phyloP scores from a whole-genome alignment of 2,113 vertebrate species.

The Brachionichthys hirsutus region DNA sequence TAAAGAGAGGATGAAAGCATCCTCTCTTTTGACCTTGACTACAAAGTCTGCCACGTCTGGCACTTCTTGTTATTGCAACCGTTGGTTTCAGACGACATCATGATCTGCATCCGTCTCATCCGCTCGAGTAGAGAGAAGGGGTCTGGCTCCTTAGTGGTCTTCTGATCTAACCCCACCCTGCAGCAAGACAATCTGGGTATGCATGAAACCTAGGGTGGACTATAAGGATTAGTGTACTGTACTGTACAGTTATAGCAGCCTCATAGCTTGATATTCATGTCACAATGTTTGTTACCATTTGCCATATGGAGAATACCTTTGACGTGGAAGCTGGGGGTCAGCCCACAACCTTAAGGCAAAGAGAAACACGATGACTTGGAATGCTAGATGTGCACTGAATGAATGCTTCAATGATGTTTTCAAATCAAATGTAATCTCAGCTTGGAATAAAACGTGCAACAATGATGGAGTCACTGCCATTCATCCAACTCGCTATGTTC shows the following conservation, averaged over 20 bases:
- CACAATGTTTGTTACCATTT: constrained; percentile 28
- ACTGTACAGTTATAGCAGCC: constrained; percentile 39
- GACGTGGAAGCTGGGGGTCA: constrained; percentile 52
- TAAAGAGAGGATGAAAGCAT: no score
- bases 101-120: constrained; percentile 48
- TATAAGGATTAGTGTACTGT: constrained; percentile 39
- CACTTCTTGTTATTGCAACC: constrained; percentile 26
- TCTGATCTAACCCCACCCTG: constrained; percentile 29
- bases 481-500: background rate
- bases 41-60: constrained; percentile 27
- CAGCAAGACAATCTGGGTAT: constrained; percentile 49
- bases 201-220: constrained; percentile 44
- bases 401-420: constrained; percentile 69
- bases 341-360: constrained; percentile 48
- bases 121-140: constrained; percentile 30
- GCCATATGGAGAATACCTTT: constrained; percentile 53
- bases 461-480: background rate
- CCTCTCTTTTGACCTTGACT: constrained; percentile 27
- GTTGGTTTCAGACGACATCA: constrained; percentile 21
- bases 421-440: constrained; percentile 56
- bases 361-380: constrained; percentile 54
- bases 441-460: constrained; percentile 64
- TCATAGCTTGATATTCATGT: constrained; percentile 54
- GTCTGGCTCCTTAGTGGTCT: constrained; percentile 30
- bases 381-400: constrained; percentile 57